These are phyloP conservation scores for Drosophila kohkoa DNA, from an alignment of 1,140 invertebrate species.

Conservation along the genomic window DNA sequence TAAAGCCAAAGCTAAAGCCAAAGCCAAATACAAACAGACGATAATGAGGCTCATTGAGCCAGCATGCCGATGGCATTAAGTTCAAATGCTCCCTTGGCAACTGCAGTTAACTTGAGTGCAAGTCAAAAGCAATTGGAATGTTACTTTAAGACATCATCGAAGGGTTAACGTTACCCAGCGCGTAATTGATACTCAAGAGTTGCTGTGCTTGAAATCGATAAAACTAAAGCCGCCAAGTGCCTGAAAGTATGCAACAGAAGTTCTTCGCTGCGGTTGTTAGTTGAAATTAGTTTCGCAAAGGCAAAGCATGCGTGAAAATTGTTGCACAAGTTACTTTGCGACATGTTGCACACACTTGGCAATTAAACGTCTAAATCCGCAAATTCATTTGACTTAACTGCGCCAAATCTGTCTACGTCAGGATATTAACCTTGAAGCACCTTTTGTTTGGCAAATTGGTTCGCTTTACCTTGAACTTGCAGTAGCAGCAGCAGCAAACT, in stretches of 20 bases:
- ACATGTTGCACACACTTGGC: conserved; percentile 36
- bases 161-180: neutral
- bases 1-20: conserved; percentile 16
- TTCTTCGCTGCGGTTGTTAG: conserved; percentile 27
- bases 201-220: conserved; percentile 28
- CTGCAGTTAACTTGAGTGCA: conserved; percentile 1
- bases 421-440: neutral
- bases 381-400: neutral
- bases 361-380: neutral
- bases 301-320: conserved; percentile 69
- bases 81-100: conserved; percentile 3
- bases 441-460: neutral
- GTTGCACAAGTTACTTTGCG: conserved; percentile 32
- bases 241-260: conserved; percentile 43
- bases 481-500: neutral
- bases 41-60: conserved; percentile 53
- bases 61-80: conserved; percentile 24
- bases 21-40: conserved; percentile 42
- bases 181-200: conserved; percentile 8
- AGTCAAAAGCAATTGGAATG: conserved; percentile 19
- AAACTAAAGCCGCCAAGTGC: conserved; percentile 18
- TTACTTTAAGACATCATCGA: conserved; percentile 14
- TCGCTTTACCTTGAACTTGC: conserved; percentile 6
- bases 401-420: neutral
- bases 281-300: conserved; percentile 65